These are phyloP conservation scores for Okapia johnstoni DNA, from an alignment of 2,113 vertebrate species.

Conservation along the genomic window DNA sequence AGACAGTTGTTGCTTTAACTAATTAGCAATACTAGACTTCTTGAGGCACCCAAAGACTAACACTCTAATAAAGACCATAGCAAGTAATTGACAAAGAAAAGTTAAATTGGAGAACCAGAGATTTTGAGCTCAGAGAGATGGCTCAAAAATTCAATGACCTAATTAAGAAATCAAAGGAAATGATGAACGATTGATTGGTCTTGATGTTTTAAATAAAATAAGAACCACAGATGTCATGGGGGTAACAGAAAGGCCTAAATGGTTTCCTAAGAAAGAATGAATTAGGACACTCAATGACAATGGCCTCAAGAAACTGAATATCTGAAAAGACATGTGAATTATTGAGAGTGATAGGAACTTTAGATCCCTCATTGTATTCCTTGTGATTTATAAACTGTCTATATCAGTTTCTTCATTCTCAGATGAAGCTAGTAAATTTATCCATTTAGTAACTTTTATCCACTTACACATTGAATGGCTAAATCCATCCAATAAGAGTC, in stretches of 20 bases:
- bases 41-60: neutral
- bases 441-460: neutral
- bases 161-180: constrained; percentile 36
- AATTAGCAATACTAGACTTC: neutral
- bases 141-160: neutral
- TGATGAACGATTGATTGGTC: neutral
- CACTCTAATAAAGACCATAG: neutral
- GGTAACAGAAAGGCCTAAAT: neutral
- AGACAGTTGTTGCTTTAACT: neutral
- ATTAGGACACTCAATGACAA: neutral
- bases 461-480: neutral
- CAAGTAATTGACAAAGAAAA: neutral
- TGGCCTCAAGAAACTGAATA: neutral
- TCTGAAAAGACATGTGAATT: neutral
- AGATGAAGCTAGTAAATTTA: neutral
- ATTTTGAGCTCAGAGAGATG: neutral
- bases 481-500: neutral
- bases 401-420: neutral
- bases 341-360: neutral
- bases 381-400: neutral
- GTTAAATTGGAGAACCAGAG: neutral
- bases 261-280: neutral
- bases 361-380: neutral
- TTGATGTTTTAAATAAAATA: neutral
- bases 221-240: neutral